Base-by-base conservation (phyloP, 2,888 invertebrate species). In the Platynereis dumerilii region DNA sequence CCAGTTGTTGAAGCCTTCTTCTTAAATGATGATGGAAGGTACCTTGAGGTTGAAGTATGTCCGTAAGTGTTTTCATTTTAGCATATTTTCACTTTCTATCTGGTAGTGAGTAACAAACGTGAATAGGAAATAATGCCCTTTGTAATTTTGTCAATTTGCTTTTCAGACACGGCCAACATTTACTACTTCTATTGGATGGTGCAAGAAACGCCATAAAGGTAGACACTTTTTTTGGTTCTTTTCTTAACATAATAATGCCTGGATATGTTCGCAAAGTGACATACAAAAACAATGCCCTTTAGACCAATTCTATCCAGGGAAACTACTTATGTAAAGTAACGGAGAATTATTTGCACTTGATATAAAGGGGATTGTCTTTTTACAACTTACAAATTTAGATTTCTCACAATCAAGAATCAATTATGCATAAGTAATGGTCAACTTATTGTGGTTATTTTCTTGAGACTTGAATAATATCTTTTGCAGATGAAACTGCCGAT, bases 1-100 rank as follows among this genome's bases (percentile, higher is more conserved):
- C 27, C 76, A 84, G 86, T 86, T 65, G 85, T 85, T 15, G 87
- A 87, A 76, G 81, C 84, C 17, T 87, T 87, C 77, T 87, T 87
- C 72, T 79, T 86, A 45, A 85, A 85, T 64, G 82, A 85, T 27
- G 74, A 81, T 42, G 80, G 84, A 5, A 80, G 85, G 60, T 87
- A 87, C 70, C 72, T 87, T 24, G 87, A 86, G 76, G 81, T 86
- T 20, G 86, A 86, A 70, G 75, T 87, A 22, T 84, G 85, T 44
- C 87, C 87, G 78, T 86, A 81, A 80, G 87, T 86, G 17, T 39
- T 26, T 5, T 56, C 34, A n/a, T n/a, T n/a, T 20, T 20, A n/a
- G n/a, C 54, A 54, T 20, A 54, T 20, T 54, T 15, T 12, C n/a
- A 15, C 12, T 42, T 12, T 42, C n/a, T 42, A 42, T 42, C 44